phyloP scores from a whole-genome alignment of 1,140 invertebrate genomes.

The Pseudomyrmex sp. region DNA sequence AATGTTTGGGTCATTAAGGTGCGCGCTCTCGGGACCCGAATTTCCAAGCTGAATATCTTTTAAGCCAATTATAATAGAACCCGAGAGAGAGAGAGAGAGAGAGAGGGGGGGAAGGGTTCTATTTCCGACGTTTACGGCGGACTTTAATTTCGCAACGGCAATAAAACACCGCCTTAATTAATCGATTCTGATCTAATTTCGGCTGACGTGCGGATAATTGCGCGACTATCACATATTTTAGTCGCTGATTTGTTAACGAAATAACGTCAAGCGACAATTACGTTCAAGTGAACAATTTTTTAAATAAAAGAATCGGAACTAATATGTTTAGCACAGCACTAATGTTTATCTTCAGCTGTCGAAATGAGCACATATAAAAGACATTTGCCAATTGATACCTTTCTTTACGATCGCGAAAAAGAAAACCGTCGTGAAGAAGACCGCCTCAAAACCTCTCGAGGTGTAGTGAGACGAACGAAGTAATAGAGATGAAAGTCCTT shows the following conservation, averaged over 20 bases:
- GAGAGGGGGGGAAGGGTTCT: neutral
- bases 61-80: slow-evolving; percentile 44
- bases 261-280: neutral
- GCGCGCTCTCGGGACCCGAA: slow-evolving; percentile 51
- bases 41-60: slow-evolving; percentile 45
- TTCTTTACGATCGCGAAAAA: slow-evolving; percentile 1
- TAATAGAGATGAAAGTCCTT: slow-evolving; percentile 55
- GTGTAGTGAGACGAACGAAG: neutral
- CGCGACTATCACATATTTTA: neutral
- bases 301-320: too few relatives aligned
- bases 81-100: too few relatives aligned
- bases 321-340: too few relatives aligned
- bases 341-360: too few relatives aligned
- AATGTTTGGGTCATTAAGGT: slow-evolving; percentile 55
- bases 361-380: neutral
- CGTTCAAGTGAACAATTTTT: too few relatives aligned
- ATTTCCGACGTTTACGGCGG: slow-evolving; percentile 20
- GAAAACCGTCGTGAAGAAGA: slow-evolving; percentile 8
- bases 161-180: slow-evolving; percentile 34
- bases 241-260: neutral
- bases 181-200: slow-evolving; percentile 47
- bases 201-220: neutral
- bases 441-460: slow-evolving; percentile 9
- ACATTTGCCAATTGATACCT: slow-evolving; percentile 21
- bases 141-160: slow-evolving; percentile 43